A percentile compares a stretch with the other conserved stretches of the same genome.
Conservation (phyloP, 2,113 vertebrate species). For the Scatophagus argus region DNA sequence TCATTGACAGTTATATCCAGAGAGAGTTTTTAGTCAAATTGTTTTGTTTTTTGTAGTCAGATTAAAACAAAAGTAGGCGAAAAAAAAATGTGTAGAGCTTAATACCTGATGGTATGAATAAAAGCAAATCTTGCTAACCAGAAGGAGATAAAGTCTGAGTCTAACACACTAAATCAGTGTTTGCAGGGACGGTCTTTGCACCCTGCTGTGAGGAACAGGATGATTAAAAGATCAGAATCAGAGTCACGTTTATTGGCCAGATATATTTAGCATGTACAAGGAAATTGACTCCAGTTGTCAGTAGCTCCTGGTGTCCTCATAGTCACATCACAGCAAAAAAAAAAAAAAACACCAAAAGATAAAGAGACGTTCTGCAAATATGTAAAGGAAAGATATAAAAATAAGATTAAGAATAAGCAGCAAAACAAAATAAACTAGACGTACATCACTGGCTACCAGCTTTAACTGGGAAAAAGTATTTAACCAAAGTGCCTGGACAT, state of each 20-base stretch:
- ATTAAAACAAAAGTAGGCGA: background rate
- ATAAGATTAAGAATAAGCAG: background rate
- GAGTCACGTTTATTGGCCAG: conserved; percentile 8
- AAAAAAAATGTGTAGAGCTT: background rate
- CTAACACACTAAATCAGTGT: background rate
- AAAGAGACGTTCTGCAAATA: background rate
- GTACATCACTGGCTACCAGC: background rate
- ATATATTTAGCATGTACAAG: conserved; percentile 16
- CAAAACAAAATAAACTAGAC: background rate
- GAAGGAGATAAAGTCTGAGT: background rate
- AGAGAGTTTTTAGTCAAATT: background rate
- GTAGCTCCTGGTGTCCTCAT: background rate
- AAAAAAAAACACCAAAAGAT: conserved; percentile 11
- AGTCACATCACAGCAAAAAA: conserved; percentile 1
- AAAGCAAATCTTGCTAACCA: background rate
- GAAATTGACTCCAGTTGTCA: conserved; percentile 18
- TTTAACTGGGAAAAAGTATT: background rate
- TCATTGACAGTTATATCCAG: background rate
- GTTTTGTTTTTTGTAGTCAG: background rate
- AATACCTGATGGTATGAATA: background rate
- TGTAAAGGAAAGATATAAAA: background rate
- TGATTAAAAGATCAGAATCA: conserved; percentile 51
- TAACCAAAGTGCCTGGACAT: background rate
- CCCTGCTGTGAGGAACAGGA: background rate
- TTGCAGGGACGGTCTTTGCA: background rate